Conservation (phyloP, 2,888 invertebrate genomes). For the Laspeyria flexula region DNA sequence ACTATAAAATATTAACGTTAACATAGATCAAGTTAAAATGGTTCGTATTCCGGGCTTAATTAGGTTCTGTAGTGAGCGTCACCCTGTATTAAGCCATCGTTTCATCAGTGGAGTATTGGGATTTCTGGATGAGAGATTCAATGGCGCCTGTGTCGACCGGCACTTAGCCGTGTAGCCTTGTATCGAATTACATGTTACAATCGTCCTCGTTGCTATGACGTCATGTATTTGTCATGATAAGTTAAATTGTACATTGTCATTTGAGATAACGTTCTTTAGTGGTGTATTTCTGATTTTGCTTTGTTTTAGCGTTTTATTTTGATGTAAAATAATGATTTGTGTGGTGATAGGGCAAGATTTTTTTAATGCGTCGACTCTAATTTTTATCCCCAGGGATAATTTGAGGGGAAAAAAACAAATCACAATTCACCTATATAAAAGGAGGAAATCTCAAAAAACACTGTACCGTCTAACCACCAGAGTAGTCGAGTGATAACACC, state of each 20-base stretch:
- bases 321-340: too few relatives aligned
- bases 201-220: slow-evolving; percentile 27
- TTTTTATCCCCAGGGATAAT: too few relatives aligned
- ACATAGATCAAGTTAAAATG: slow-evolving; percentile 49
- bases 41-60: slow-evolving; percentile 70
- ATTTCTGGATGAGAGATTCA: slow-evolving; percentile 77
- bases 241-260: slow-evolving; percentile 2
- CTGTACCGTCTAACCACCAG: too few relatives aligned
- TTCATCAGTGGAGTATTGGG: slow-evolving; percentile 72
- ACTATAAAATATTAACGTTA: slow-evolving; percentile 2
- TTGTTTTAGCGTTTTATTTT: too few relatives aligned
- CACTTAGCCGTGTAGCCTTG: slow-evolving; percentile 67
- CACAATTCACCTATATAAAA: too few relatives aligned
- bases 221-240: slow-evolving; percentile 16
- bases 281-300: background rate
- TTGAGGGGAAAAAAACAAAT: too few relatives aligned
- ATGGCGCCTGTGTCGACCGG: slow-evolving; percentile 73
- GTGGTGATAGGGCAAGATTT: too few relatives aligned
- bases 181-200: slow-evolving; percentile 69
- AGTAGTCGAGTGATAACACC: too few relatives aligned
- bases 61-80: slow-evolving; percentile 83
- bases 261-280: background rate
- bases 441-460: too few relatives aligned
- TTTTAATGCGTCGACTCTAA: too few relatives aligned
- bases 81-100: slow-evolving; percentile 79